Conservation (phyloP, 2,797 vertebrate species). For the Poecilia velifera region DNA sequence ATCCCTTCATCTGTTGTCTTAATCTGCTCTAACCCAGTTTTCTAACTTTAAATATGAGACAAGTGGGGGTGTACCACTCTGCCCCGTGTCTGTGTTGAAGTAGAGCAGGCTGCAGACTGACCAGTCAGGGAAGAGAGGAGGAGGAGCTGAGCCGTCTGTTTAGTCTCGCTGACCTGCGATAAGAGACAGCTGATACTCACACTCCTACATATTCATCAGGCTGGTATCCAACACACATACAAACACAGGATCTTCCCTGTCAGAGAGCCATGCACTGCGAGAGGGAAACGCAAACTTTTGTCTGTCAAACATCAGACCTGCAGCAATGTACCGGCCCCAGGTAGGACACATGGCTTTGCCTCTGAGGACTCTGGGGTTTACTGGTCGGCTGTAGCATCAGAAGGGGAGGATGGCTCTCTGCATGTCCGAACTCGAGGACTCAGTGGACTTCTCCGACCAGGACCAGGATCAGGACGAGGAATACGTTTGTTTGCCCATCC, state of each 20-base stretch:
- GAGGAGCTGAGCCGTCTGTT: conserved; percentile 60
- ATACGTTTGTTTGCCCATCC: conserved; percentile 42
- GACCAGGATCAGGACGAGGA: conserved; percentile 52
- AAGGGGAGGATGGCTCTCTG: conserved; percentile 62
- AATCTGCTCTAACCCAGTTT: conserved; percentile 40
- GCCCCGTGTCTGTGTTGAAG: conserved; percentile 27
- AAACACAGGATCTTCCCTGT: conserved; percentile 9
- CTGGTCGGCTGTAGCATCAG: conserved; percentile 29
- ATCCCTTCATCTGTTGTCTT: conserved; percentile 13
- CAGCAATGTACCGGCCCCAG: conserved; percentile 10
- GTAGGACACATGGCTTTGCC: conserved; percentile 47
- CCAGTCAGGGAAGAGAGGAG: conserved; percentile 54
- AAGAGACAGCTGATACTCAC: conserved; percentile 48
- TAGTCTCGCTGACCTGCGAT: conserved; percentile 26
- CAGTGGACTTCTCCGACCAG: conserved; percentile 40
- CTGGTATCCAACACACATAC: conserved; percentile 1
- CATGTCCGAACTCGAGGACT: conserved; percentile 32
- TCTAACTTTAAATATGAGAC: conserved; percentile 7
- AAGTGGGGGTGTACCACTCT: not conserved
- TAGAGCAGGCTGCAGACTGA: conserved; percentile 46
- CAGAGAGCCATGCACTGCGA: not conserved
- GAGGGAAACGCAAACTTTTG: not conserved
- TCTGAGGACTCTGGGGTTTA: conserved; percentile 32
- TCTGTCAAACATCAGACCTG: conserved; percentile 19
- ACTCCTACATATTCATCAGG: conserved; percentile 32